Evolutionary conservation across 2,888 invertebrate genomes (phyloP).

Genomic region (Plebejus melissa): DNA sequence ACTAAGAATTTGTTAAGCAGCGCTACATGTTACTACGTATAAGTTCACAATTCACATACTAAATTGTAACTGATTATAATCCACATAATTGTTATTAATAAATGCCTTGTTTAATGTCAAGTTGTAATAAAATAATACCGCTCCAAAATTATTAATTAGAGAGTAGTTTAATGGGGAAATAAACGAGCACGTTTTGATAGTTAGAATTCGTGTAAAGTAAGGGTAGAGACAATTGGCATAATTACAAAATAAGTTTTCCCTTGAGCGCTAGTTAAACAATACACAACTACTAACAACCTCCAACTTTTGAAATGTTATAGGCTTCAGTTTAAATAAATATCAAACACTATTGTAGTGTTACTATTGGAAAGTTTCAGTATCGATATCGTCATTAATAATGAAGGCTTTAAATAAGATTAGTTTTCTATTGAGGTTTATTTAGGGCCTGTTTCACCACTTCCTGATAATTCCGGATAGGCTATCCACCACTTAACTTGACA

Average conservation of each 20-base stretch:
- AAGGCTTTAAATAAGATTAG: background rate
- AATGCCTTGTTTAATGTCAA: background rate
- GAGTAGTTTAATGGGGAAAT: background rate
- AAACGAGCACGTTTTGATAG: background rate
- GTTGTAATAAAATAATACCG: background rate
- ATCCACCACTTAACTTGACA: no score
- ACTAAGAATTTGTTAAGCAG: no score
- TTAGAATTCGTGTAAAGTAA: background rate
- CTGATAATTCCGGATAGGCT: no score
- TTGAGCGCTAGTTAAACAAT: slow-evolving; percentile 8
- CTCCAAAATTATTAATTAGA: background rate
- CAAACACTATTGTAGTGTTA: background rate
- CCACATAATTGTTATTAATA: background rate
- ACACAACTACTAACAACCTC: slow-evolving; percentile 18
- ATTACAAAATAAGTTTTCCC: slow-evolving; percentile 14
- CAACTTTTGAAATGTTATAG: slow-evolving; percentile 20
- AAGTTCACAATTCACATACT: background rate
- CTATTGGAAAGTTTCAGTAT: slow-evolving; percentile 2
- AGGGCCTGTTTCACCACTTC: no score
- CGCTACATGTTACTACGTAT: no score
- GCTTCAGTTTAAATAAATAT: slow-evolving; percentile 13
- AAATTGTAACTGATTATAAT: background rate
- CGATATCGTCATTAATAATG: background rate
- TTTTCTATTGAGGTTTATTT: background rate
- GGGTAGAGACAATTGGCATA: background rate